Percentiles rank a stretch among this genome's conserved stretches.
phyloP scores from a whole-genome alignment of 35 echinoderm and acorn worm species.

The Hemicentrotus pulcherrimus region DNA sequence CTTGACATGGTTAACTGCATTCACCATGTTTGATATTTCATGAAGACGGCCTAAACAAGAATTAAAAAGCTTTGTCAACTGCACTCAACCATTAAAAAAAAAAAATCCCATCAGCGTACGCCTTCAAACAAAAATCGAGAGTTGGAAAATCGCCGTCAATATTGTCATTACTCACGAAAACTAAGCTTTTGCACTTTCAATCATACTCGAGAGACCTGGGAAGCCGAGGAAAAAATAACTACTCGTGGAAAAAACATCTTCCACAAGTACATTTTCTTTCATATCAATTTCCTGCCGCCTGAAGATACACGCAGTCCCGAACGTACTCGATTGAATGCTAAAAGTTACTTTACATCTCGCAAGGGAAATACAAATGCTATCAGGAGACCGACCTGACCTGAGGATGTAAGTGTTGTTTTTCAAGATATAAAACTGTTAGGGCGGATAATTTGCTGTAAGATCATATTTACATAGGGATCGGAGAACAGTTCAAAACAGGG shows the following conservation, averaged over 20 bases:
- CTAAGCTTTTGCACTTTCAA: not conserved
- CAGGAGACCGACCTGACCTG: not conserved
- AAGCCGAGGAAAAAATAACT: not conserved
- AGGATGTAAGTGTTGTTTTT: not conserved
- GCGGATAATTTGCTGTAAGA: not conserved
- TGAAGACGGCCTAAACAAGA: no score
- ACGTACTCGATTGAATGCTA: not conserved
- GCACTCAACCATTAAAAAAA: no score
- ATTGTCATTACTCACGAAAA: not conserved
- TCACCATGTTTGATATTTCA: no score
- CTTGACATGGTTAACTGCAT: no score
- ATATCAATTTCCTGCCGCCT: not conserved
- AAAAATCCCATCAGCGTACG: no score
- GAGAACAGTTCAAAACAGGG: not conserved
- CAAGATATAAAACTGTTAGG: not conserved
- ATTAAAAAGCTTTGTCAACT: no score
- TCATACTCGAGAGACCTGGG: not conserved
- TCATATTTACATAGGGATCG: not conserved
- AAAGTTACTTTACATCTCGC: not conserved
- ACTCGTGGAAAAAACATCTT: not conserved
- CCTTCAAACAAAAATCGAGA: not conserved
- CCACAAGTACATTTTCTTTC: not conserved
- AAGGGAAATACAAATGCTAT: not conserved
- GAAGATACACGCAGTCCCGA: not conserved
- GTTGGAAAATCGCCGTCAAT: no score